A percentile compares a stretch with the other conserved stretches of the same genome.
These are phyloP conservation scores for Coturnix japonica DNA, from an alignment of 2,113 vertebrate species.

Conservation along the genomic window DNA sequence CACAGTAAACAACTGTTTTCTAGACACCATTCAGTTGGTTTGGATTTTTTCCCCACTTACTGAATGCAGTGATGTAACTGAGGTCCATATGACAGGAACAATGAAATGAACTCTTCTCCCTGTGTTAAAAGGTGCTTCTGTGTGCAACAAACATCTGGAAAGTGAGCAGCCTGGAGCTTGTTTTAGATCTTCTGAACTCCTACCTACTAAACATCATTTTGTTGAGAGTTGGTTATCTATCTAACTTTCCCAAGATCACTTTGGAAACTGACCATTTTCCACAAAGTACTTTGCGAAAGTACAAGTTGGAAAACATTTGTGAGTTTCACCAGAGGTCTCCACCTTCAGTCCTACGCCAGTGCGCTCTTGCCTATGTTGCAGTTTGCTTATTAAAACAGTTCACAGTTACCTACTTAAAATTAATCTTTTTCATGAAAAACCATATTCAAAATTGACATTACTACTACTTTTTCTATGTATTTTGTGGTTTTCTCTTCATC, in stretches of 20 bases:
- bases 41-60: slow-evolving; percentile 25
- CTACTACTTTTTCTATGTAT: background rate
- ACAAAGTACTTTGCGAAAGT: background rate
- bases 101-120: background rate
- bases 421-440: background rate
- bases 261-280: background rate
- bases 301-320: background rate
- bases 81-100: background rate
- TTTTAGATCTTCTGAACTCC: background rate
- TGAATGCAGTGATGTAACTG: slow-evolving; percentile 27
- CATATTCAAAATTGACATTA: background rate
- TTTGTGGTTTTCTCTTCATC: background rate
- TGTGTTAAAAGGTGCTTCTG: slow-evolving; percentile 16
- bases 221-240: background rate
- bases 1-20: background rate
- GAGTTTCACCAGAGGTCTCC: background rate
- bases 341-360: background rate
- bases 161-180: background rate
- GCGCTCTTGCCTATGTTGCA: background rate
- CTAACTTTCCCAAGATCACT: background rate
- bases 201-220: background rate
- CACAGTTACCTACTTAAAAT: background rate
- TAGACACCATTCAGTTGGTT: background rate
- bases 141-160: background rate
- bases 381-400: background rate